Evolutionary conservation across 2,113 vertebrate species (phyloP), one percentile per base, ranked within the genome.

Genomic region (Crotophaga sulcirostris): DNA sequence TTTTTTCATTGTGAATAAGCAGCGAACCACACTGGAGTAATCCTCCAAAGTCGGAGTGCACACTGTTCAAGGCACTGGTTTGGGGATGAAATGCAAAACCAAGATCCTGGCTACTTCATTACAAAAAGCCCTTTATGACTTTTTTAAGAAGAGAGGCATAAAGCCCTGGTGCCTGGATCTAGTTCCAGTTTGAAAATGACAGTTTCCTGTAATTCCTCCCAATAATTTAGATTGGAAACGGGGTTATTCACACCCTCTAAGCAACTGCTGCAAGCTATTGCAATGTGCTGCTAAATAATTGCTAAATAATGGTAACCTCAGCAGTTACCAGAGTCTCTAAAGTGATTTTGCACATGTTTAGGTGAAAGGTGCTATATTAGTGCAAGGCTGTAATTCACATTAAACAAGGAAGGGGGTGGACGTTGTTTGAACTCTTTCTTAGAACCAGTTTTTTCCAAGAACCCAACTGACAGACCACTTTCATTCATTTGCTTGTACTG

Each of bases 1-100:
- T 88, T 87, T n/a, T 90, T 86, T 86, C 78, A 72, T 79, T 95
- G 94, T 91, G 87, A 96, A 86, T 86, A 86, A 86, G 90, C 91
- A 96, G 74, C 85, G 89, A 96, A 96, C 82, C 94, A 91, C 84
- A 55, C 26, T 94, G 93, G 93, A 95, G 91, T 94, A 95, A 97
- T 94, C 86, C 84, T 87, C 83, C 16, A 1, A 84, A 93, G 91
- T 0, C 85, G 82, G 47, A 85, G 55, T 6, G 47, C 55, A 83
- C 34, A 34, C 47, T 91, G 59, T 91, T 92, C 78, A 88, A 94
- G 94, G 92, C 85, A 94, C 52, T 58, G 64, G 83, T 93, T 74
- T 90, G 85, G 47, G 79, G 56, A 90, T 84, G 92, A 96, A 96
- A 95, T 4, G 11, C 31, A 94, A 96, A 95, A 80, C 91, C 78